Percentiles rank a stretch among this genome's conserved stretches.
These are phyloP conservation scores for Scelioninae gen. 1 DNA, from an alignment of 2,888 invertebrate species.

Conservation along the genomic window DNA sequence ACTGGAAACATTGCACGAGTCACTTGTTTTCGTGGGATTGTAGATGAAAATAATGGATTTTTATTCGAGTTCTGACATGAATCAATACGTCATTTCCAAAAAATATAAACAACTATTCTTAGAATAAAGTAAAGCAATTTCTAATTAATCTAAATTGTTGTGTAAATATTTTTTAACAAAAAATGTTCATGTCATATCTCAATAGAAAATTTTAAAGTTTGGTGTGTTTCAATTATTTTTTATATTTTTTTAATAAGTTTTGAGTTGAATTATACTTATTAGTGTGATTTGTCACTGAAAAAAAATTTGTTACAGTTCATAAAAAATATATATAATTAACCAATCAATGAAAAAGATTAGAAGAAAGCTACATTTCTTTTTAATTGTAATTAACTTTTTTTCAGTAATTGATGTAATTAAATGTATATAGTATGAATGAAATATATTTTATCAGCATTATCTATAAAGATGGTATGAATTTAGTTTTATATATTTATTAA, in stretches of 20 bases:
- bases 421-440: slow-evolving; percentile 5
- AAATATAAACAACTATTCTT: not conserved
- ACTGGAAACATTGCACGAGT: slow-evolving; percentile 31
- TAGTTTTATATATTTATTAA: slow-evolving; percentile 3
- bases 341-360: not conserved
- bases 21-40: slow-evolving; percentile 9
- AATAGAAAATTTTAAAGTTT: too few relatives aligned
- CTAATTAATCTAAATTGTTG: too few relatives aligned
- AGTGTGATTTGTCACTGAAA: too few relatives aligned
- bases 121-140: too few relatives aligned
- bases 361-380: too few relatives aligned
- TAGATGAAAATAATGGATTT: too few relatives aligned
- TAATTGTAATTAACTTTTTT: not conserved
- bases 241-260: too few relatives aligned
- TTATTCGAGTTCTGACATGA: not conserved
- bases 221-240: too few relatives aligned
- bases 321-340: not conserved
- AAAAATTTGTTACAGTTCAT: too few relatives aligned
- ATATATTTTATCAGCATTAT: not conserved
- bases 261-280: too few relatives aligned
- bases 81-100: not conserved
- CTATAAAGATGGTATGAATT: slow-evolving; percentile 1
- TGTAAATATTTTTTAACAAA: too few relatives aligned
- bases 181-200: too few relatives aligned
- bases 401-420: slow-evolving; percentile 7